Conservation (phyloP, 1,140 invertebrate genomes). For the Dufourea novaeangliae region DNA sequence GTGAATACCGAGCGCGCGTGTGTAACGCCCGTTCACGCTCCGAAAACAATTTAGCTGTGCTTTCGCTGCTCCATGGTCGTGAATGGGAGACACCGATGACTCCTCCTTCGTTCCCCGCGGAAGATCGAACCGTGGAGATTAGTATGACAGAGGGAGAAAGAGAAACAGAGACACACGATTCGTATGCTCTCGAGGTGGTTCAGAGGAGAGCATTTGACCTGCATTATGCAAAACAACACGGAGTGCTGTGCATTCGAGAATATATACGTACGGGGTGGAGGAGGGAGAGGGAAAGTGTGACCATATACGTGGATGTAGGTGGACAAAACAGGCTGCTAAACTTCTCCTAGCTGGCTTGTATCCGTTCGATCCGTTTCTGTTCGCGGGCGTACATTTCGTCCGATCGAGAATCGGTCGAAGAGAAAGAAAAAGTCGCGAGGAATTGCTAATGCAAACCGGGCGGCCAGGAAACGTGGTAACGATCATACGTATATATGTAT, state of each 20-base stretch:
- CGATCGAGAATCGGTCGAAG: neutral
- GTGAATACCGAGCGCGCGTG: neutral
- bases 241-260: too few species aligned
- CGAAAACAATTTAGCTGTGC: conserved; percentile 34
- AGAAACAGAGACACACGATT: neutral
- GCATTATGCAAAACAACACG: neutral
- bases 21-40: conserved; percentile 3
- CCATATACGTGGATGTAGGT: too few species aligned
- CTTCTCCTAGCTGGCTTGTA: too few species aligned
- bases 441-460: neutral
- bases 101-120: neutral
- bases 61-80: neutral
- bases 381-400: too few species aligned
- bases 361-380: too few species aligned
- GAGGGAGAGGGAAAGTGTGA: too few species aligned
- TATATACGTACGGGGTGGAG: too few species aligned
- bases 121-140: conserved; percentile 1
- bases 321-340: too few species aligned
- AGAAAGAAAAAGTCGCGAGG: neutral
- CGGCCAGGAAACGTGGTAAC: too few species aligned
- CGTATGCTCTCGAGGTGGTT: neutral
- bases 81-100: conserved; percentile 33
- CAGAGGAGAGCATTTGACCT: neutral
- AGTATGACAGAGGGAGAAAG: conserved; percentile 3
- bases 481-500: neutral